Percentiles rank a stretch among this genome's conserved stretches.
These are phyloP conservation scores for Apoda limacodes DNA, from an alignment of 2,888 invertebrate species.

Conservation along the genomic window DNA sequence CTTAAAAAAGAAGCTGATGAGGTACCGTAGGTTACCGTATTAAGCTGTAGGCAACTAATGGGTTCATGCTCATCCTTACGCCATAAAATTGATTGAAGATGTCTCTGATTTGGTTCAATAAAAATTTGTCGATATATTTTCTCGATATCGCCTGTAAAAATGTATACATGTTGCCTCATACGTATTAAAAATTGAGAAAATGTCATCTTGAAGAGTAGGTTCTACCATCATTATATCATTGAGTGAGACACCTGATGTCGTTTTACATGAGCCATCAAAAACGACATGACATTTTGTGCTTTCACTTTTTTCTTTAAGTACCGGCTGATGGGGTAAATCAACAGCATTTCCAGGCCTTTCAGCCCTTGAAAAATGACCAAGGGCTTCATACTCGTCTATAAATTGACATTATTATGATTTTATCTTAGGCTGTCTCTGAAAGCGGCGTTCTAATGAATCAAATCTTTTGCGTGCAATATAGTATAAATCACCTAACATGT, in stretches of 20 bases:
- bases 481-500: conserved; percentile 18
- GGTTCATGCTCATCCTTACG: conserved; percentile 16
- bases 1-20: conserved; percentile 16
- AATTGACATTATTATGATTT: conserved; percentile 16
- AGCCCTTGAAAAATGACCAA: conserved; percentile 16
- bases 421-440: conserved; percentile 15
- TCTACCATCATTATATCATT: conserved; percentile 28
- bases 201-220: conserved; percentile 26
- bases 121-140: conserved; percentile 32
- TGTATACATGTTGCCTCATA: conserved; percentile 23
- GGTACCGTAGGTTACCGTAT: conserved; percentile 26
- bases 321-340: conserved; percentile 26
- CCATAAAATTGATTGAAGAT: conserved; percentile 33
- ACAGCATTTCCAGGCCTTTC: conserved; percentile 7
- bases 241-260: conserved; percentile 21
- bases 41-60: conserved; percentile 16
- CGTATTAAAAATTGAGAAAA: conserved; percentile 26
- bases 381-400: conserved; percentile 11
- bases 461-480: conserved; percentile 21
- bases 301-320: conserved; percentile 20
- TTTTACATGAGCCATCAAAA: conserved; percentile 24
- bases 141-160: conserved; percentile 29
- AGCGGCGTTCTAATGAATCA: conserved; percentile 16
- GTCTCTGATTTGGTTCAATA: conserved; percentile 21
- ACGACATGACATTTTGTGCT: conserved; percentile 27